These are phyloP conservation scores for Neelides folsomi DNA, from an alignment of 2,888 invertebrate species.

Conservation along the genomic window DNA sequence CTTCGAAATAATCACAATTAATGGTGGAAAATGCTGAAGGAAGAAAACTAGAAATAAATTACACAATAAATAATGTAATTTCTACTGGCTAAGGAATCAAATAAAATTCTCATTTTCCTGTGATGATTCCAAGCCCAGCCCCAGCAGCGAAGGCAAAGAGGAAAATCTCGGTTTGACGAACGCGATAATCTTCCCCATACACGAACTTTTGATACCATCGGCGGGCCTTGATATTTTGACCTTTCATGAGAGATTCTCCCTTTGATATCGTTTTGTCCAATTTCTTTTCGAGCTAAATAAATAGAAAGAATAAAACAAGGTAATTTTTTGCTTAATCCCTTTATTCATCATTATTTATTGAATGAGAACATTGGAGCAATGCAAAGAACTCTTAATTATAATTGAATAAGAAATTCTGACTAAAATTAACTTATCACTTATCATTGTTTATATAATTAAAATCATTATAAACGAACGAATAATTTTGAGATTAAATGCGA, in stretches of 20 bases:
- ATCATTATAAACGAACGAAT: neutral
- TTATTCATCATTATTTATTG: neutral
- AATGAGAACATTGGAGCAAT: neutral
- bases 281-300: slow-evolving; percentile 59
- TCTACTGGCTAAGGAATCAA: too few species aligned
- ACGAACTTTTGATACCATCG: slow-evolving; percentile 6
- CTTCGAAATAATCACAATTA: neutral
- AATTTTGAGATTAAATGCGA: neutral
- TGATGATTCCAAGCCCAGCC: slow-evolving; percentile 51
- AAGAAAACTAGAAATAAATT: neutral
- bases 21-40: neutral
- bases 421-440: too few species aligned
- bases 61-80: neutral
- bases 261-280: slow-evolving; percentile 47
- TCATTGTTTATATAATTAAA: neutral
- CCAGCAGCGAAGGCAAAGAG: slow-evolving; percentile 67
- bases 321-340: neutral
- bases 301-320: slow-evolving; percentile 28
- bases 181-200: slow-evolving; percentile 15
- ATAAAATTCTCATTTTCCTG: slow-evolving; percentile 10
- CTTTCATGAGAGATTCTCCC: slow-evolving; percentile 49
- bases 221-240: slow-evolving; percentile 48
- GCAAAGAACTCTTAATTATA: too few species aligned
- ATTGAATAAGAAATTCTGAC: too few species aligned
- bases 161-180: slow-evolving; percentile 61